These are phyloP conservation scores for Eugnorisma glareosa DNA, from an alignment of 2,888 invertebrate genomes.

Conservation along the genomic window DNA sequence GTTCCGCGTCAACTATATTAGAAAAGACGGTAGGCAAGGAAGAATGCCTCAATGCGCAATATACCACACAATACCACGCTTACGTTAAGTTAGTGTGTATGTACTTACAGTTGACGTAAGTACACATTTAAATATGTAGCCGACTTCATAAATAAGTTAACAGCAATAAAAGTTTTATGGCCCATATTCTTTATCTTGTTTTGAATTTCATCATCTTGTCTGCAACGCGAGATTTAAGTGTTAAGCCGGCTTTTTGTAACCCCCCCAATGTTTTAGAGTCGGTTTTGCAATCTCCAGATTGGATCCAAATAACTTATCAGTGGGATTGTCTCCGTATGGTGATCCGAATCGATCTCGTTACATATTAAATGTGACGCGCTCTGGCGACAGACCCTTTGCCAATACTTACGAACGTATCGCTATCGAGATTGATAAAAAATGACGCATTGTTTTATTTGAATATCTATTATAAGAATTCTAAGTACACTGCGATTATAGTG, in stretches of 20 bases:
- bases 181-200: slow-evolving; percentile 88
- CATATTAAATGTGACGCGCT: slow-evolving; percentile 56
- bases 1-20: slow-evolving; percentile 26
- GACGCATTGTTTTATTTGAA: slow-evolving; percentile 47
- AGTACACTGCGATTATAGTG: slow-evolving; percentile 21
- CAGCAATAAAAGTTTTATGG: slow-evolving; percentile 89
- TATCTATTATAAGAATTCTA: slow-evolving; percentile 31
- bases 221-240: slow-evolving; percentile 82
- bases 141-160: slow-evolving; percentile 88
- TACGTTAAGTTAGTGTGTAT: slow-evolving; percentile 63
- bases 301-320: slow-evolving; percentile 67
- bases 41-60: slow-evolving; percentile 63
- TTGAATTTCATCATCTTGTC: slow-evolving; percentile 88
- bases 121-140: slow-evolving; percentile 85
- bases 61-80: slow-evolving; percentile 54
- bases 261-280: slow-evolving; percentile 63
- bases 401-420: slow-evolving; percentile 43
- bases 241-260: slow-evolving; percentile 73
- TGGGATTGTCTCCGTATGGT: slow-evolving; percentile 59
- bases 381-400: slow-evolving; percentile 46
- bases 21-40: slow-evolving; percentile 43
- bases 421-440: slow-evolving; percentile 39
- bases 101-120: slow-evolving; percentile 71
- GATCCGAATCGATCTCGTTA: slow-evolving; percentile 53
- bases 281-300: slow-evolving; percentile 69